Percentiles rank a stretch among this genome's conserved stretches.
These are phyloP conservation scores for Alsophila aescularia DNA, from an alignment of 2,888 invertebrate genomes.

Conservation along the genomic window DNA sequence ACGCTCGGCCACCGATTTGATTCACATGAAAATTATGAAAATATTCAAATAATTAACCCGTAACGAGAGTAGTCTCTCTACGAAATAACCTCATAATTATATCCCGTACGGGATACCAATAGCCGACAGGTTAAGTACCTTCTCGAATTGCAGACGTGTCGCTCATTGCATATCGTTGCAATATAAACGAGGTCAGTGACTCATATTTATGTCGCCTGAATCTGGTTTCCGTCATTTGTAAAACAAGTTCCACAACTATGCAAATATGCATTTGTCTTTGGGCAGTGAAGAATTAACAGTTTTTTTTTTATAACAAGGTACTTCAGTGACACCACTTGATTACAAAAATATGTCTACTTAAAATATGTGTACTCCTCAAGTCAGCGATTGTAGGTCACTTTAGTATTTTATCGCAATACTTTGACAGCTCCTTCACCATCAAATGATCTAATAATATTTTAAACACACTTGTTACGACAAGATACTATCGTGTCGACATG, in stretches of 20 bases:
- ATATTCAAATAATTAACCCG: too few species aligned
- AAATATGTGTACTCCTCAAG: too few species aligned
- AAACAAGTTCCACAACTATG: background rate
- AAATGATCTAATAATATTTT: background rate
- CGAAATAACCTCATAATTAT: too few species aligned
- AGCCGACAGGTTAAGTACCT: too few species aligned
- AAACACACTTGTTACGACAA: background rate
- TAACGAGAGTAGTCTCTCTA: too few species aligned
- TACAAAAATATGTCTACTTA: background rate
- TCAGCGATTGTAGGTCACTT: too few species aligned
- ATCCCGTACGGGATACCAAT: too few species aligned
- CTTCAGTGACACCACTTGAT: background rate
- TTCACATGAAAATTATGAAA: too few species aligned
- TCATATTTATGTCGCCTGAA: background rate
- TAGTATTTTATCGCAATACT: background rate
- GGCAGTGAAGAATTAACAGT: background rate
- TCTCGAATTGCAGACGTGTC: too few species aligned
- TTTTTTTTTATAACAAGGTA: background rate
- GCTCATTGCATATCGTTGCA: too few species aligned
- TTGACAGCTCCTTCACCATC: background rate
- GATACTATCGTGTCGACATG: background rate
- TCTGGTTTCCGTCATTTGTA: background rate
- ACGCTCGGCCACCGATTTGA: too few species aligned
- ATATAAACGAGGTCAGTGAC: conserved; percentile 12
- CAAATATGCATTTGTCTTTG: background rate